Evolutionary conservation across 2,113 vertebrate genomes (phyloP), one percentile per base, ranked within the genome.

Genomic region (Buteo buteo): DNA sequence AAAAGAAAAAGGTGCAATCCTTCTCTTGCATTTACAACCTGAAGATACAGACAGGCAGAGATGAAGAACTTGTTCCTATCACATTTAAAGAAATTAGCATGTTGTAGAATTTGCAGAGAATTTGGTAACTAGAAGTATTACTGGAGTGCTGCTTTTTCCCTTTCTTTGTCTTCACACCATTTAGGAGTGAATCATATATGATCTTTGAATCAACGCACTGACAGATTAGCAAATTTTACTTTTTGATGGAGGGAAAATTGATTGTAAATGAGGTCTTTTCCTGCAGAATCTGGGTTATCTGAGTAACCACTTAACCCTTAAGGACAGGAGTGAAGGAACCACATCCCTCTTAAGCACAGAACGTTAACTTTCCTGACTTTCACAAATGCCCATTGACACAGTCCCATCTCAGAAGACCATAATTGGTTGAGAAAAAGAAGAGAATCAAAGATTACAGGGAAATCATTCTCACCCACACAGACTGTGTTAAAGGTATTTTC

Each of bases 401-500:
- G 9, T 50, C 36, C 32, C 26, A 19, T 54, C 61, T 90, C 44
- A 71, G 40, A 76, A 92, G 52, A 89, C 24, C 25, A 31, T 79
- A 91, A 82, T 2, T 52, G 49, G n/a, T 59, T 71, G 70, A 87
- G 77, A 85, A 93, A 91, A 92, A 82, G 15, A 70, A 77, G 55
- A 79, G 5, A 86, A 67, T 40, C 40, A 82, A 95, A 94, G 80
- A 74, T 64, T 76, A 9, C 44, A 76, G 69, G 58, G 49, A 86
- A 94, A 82, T 89, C 4, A 17, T 76, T 94, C 38, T 93, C 70
- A 77, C 78, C 92, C 69, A 82, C 86, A 91, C 70, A 90, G 84
- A 95, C 70, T 92, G 45, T 84, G 89, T 61, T 84, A 94, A 94
- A 95, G 70, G 94, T 94, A 50, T 96, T 94, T 94, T 94, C 66